These are phyloP conservation scores for Dunckerocampus dactyliophorus DNA, from an alignment of 2,113 vertebrate species.

Conservation along the genomic window DNA sequence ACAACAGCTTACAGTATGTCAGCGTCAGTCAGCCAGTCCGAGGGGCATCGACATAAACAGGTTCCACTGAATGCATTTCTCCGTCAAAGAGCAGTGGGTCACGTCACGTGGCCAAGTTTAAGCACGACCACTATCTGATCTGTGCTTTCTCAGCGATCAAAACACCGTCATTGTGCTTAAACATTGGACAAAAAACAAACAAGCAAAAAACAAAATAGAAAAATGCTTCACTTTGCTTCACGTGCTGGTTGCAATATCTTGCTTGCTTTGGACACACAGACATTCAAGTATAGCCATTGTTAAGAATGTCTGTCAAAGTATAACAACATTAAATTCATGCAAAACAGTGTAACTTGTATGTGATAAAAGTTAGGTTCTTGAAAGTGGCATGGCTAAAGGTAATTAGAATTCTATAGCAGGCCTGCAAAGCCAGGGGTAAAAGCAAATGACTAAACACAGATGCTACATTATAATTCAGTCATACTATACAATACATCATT, in stretches of 20 bases:
- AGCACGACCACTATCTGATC: background rate
- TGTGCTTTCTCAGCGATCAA: background rate
- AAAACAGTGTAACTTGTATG: background rate
- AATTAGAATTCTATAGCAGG: constrained; percentile 12
- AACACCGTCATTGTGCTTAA: no score
- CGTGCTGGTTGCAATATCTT: background rate
- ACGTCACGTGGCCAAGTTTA: background rate
- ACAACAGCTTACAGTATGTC: no score
- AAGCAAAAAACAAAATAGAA: background rate
- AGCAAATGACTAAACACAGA: constrained; percentile 31
- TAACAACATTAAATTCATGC: background rate
- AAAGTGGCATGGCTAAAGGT: constrained; percentile 7
- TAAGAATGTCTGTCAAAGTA: background rate
- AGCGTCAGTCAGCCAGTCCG: no score
- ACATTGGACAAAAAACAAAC: no score
- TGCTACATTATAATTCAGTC: constrained; percentile 35
- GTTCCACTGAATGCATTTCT: no score
- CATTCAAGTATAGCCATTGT: background rate
- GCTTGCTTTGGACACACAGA: background rate
- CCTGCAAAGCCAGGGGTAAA: constrained; percentile 14
- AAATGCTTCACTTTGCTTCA: background rate
- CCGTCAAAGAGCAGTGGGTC: background rate
- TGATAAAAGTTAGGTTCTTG: constrained; percentile 1
- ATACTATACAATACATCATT: constrained; percentile 35
- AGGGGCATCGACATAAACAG: no score